Evolutionary conservation across 2,797 vertebrate genomes (phyloP).

Genomic region (Dendrocincla tyrannina): DNA sequence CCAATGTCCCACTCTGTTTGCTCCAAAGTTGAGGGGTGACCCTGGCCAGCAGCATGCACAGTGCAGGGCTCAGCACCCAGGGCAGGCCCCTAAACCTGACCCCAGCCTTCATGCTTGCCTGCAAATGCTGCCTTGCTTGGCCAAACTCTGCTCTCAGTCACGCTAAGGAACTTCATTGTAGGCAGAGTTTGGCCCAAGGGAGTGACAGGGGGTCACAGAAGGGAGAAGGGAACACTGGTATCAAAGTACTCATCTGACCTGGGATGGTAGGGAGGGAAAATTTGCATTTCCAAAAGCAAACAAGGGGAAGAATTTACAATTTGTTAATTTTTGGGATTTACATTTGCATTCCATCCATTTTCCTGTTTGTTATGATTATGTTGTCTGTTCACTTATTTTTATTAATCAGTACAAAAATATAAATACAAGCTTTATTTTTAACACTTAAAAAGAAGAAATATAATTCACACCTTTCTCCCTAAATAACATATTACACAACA

Average conservation of each 20-base stretch:
- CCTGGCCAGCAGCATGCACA: neutral
- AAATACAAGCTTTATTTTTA: conserved; percentile 65
- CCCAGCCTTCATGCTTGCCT: neutral
- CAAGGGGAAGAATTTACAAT: neutral
- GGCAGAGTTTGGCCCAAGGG: neutral
- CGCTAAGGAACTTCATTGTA: conserved; percentile 17
- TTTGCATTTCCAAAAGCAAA: neutral
- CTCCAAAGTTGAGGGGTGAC: neutral
- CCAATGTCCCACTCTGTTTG: neutral
- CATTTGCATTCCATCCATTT: neutral
- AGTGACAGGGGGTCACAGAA: neutral
- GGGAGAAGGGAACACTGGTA: neutral
- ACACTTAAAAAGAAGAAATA: neutral
- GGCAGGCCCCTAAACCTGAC: neutral
- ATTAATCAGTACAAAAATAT: conserved; percentile 67
- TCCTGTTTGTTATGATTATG: conserved; percentile 19
- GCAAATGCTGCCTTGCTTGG: neutral
- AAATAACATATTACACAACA: conserved; percentile 13
- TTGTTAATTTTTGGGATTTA: neutral
- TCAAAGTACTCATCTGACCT: neutral
- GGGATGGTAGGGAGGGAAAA: neutral
- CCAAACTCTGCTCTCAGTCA: conserved; percentile 29
- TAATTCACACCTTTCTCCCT: conserved; percentile 51
- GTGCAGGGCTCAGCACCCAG: neutral
- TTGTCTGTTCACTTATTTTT: conserved; percentile 39